phyloP scores from a whole-genome alignment of 2,888 invertebrate species.

The Euproctis similis region DNA sequence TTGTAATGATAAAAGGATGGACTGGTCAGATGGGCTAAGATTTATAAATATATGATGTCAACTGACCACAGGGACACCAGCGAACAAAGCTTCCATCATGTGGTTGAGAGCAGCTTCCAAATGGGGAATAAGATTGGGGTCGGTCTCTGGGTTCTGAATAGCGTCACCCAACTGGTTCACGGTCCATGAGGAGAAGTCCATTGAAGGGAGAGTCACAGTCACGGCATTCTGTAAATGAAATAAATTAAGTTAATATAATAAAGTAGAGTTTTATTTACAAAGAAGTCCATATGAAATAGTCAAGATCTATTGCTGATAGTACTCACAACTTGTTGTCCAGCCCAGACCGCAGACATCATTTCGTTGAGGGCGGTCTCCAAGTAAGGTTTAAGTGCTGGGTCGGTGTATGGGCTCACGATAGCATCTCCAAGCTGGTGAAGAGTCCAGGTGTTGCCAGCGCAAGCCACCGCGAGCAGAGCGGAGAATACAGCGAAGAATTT shows the following conservation, averaged over 20 bases:
- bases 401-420: slow-evolving; percentile 34
- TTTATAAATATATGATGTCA: neutral
- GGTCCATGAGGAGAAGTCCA: slow-evolving; percentile 35
- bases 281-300: neutral
- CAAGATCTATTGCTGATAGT: neutral
- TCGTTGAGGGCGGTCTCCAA: slow-evolving; percentile 38
- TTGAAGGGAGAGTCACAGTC: slow-evolving; percentile 28
- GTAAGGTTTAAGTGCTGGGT: slow-evolving; percentile 32
- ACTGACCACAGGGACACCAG: slow-evolving; percentile 36
- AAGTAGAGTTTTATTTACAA: neutral
- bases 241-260: too few species aligned
- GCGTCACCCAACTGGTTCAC: slow-evolving; percentile 35
- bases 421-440: slow-evolving; percentile 38
- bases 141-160: slow-evolving; percentile 34
- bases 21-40: too few species aligned
- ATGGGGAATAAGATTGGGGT: slow-evolving; percentile 34
- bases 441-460: slow-evolving; percentile 29
- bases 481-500: slow-evolving; percentile 51
- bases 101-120: slow-evolving; percentile 39
- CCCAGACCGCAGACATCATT: slow-evolving; percentile 32
- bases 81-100: slow-evolving; percentile 32
- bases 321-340: slow-evolving; percentile 34
- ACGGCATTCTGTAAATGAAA: slow-evolving; percentile 16
- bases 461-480: slow-evolving; percentile 31
- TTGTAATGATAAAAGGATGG: too few species aligned